phyloP scores from a whole-genome alignment of 2,888 invertebrate genomes.

The Xestia c-nigrum region DNA sequence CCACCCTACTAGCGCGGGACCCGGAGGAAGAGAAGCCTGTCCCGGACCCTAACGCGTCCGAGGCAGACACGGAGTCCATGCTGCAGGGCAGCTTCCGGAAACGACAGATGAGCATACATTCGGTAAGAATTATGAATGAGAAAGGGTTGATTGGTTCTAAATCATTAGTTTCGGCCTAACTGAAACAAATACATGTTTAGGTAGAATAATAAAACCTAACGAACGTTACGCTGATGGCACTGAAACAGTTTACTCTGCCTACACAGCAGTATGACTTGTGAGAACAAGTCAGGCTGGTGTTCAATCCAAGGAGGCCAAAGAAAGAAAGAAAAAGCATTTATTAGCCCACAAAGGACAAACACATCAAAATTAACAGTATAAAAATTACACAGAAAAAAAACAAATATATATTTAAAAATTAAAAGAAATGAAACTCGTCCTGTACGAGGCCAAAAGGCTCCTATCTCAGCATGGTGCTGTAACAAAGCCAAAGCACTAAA shows the following conservation, averaged over 20 bases:
- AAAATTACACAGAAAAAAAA: too few relatives aligned
- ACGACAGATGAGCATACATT: conserved; percentile 88
- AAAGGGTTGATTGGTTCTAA: neutral
- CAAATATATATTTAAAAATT: too few relatives aligned
- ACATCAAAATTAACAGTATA: too few relatives aligned
- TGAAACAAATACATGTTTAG: neutral
- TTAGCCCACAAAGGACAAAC: too few relatives aligned
- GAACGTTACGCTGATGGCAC: neutral
- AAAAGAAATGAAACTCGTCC: too few relatives aligned
- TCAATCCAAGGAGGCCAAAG: neutral
- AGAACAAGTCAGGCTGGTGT: neutral
- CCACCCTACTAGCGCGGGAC: conserved; percentile 91
- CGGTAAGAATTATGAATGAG: conserved; percentile 73
- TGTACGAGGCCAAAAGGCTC: too few relatives aligned
- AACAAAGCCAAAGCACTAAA: too few relatives aligned
- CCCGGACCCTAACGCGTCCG: conserved; percentile 61
- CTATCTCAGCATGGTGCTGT: too few relatives aligned
- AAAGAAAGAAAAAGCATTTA: too few relatives aligned
- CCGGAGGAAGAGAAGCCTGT: conserved; percentile 81
- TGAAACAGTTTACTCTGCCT: too few relatives aligned
- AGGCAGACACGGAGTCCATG: conserved; percentile 75
- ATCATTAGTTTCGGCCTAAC: neutral
- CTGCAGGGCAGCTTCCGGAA: conserved; percentile 86
- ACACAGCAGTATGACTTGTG: neutral
- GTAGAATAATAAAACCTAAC: neutral